These are phyloP conservation scores for Apostichopus parvimensis DNA, from an alignment of 35 echinoderm and acorn worm species.

Conservation along the genomic window DNA sequence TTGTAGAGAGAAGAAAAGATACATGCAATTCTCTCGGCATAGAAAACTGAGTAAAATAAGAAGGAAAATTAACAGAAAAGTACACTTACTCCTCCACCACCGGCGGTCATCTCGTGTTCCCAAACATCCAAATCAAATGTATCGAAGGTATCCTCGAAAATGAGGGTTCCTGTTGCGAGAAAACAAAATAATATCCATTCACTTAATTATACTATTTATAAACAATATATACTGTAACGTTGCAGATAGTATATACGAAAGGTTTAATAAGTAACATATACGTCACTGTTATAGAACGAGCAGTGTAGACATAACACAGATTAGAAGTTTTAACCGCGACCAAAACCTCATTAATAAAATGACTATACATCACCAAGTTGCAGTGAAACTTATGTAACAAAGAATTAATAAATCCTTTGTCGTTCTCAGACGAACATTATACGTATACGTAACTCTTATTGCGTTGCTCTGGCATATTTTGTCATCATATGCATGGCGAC, in stretches of 20 bases:
- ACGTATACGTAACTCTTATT: too few relatives aligned
- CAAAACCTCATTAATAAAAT: too few relatives aligned
- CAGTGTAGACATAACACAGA: too few relatives aligned
- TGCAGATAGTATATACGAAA: too few relatives aligned
- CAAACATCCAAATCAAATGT: conserved; percentile 74
- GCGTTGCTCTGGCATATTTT: too few relatives aligned
- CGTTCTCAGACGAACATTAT: too few relatives aligned
- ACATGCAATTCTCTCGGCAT: background rate
- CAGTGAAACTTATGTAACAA: background rate
- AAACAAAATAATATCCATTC: background rate
- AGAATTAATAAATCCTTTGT: background rate
- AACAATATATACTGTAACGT: too few relatives aligned
- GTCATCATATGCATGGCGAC: too few relatives aligned
- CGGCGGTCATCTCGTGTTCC: conserved; percentile 93
- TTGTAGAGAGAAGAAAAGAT: background rate
- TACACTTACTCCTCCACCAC: conserved; percentile 87
- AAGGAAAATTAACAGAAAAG: background rate
- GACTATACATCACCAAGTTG: background rate
- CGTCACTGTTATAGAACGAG: too few relatives aligned
- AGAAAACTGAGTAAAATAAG: background rate
- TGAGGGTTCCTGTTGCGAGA: conserved; percentile 18
- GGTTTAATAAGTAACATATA: too few relatives aligned
- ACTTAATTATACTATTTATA: too few relatives aligned
- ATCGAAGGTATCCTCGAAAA: conserved; percentile 89
- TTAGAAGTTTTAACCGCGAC: too few relatives aligned